These are phyloP conservation scores for Oenanthe melanoleuca DNA, from an alignment of 2,113 vertebrate genomes.

Conservation along the genomic window DNA sequence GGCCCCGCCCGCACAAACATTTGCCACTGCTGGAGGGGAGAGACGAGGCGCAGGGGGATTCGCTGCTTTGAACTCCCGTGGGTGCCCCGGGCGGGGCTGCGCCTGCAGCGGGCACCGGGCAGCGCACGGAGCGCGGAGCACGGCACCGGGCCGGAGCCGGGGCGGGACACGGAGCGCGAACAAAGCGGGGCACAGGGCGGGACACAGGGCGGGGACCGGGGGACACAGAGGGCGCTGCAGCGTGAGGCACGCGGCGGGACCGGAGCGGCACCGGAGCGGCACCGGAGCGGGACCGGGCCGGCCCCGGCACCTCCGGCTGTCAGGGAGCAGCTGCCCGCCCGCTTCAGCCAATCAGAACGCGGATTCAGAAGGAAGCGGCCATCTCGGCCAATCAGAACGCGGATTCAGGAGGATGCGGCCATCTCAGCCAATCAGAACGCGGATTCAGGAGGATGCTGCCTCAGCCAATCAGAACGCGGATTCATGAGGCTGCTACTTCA, in stretches of 20 bases:
- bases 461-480: neutral
- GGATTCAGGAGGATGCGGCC: fast-evolving
- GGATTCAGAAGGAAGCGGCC: fast-evolving
- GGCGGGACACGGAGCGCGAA: neutral
- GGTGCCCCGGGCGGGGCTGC: fast-evolving
- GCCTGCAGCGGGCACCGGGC: neutral
- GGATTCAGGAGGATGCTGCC: fast-evolving
- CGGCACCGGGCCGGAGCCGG: neutral
- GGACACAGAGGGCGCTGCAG: neutral
- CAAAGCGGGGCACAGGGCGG: neutral
- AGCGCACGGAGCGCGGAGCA: neutral
- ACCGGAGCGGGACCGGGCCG: neutral
- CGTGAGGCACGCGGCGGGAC: neutral
- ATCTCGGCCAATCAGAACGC: neutral
- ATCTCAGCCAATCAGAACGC: neutral
- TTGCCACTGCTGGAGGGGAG: fast-evolving
- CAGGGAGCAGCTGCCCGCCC: neutral
- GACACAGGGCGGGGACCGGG: neutral
- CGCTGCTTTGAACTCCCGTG: fast-evolving
- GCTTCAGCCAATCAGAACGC: neutral
- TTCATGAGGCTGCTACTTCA: fast-evolving
- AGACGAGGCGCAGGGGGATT: neutral
- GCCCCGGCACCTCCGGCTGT: neutral
- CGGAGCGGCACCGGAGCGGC: neutral
- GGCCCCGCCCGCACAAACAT: fast-evolving